A percentile compares a stretch with the other conserved stretches of the same genome.
Conservation (phyloP, 2,888 invertebrate genomes). For the Orthosia gothica region DNA sequence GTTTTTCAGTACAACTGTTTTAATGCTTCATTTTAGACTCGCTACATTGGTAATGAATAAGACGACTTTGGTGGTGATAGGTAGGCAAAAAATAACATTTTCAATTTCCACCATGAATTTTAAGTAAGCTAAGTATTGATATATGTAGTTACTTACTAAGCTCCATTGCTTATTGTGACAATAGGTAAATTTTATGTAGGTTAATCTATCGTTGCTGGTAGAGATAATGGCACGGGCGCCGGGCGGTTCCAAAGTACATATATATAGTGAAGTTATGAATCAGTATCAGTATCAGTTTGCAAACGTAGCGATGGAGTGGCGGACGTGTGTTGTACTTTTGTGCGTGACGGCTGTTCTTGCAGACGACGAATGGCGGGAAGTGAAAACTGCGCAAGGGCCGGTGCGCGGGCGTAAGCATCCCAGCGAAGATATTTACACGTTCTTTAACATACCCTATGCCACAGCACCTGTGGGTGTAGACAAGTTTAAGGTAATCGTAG, state of each 20-base stretch:
- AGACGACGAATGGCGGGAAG: constrained; percentile 58
- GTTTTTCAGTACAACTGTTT: no score
- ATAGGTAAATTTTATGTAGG: background rate
- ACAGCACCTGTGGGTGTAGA: constrained; percentile 73
- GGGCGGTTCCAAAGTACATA: background rate
- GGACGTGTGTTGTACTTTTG: constrained; percentile 37
- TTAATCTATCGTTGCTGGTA: background rate
- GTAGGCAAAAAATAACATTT: background rate
- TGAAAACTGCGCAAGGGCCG: constrained; percentile 70
- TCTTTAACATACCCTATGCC: constrained; percentile 78
- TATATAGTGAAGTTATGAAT: background rate
- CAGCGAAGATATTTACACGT: constrained; percentile 66
- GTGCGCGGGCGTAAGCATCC: constrained; percentile 73
- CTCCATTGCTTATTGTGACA: background rate
- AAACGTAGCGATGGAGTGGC: constrained; percentile 42
- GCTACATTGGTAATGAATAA: no score
- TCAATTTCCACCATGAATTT: background rate
- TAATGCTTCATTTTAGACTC: no score
- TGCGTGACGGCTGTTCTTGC: constrained; percentile 22
- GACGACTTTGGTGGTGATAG: no score
- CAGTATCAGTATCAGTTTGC: background rate
- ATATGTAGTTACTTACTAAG: background rate
- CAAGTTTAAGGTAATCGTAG: constrained; percentile 68
- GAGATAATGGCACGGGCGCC: background rate
- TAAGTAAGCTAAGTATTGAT: background rate